Base-by-base conservation (phyloP, 2,888 invertebrate genomes). In the Megamerina dolium region DNA sequence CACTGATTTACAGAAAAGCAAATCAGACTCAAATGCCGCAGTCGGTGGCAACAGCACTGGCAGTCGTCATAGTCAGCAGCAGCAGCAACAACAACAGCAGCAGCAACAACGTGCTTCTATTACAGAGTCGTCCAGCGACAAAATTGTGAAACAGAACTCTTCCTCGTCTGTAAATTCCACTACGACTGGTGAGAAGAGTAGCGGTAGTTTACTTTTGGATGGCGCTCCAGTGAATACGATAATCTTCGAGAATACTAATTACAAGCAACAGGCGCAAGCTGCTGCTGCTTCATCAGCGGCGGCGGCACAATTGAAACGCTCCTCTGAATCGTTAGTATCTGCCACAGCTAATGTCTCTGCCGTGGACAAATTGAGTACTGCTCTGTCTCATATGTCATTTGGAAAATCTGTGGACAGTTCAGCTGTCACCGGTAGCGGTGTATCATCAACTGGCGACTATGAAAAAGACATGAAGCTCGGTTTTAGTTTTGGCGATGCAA, bases 221-320 rank as follows among this genome's bases (percentile, higher is more conserved):
- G 85, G 85, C 5, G 82, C 87, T 0, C 87, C 88, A 2, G 87
- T 89, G 16, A 86, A 87, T 63, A 90, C 90, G 0, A 85, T 92
- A 40, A 90, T 92, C 52, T 91, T 92, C 64, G 91, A 92, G 64
- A 92, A 92, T 66, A 91, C 90, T 2, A 91, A 91, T 68, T 90
- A 85, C 66, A 89, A 89, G 66, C 82, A 80, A 43, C 63, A 62
- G 38, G 58, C 57, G 37, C 60, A 60, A 49, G 51, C 51, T 10
- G 48, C 56, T 48, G 52, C 51, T 40, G 45, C 10, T 40, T 35
- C 16, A 42, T 38, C 43, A 10, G 21, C 32, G 13, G 14, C 32
- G 12, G n/a, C n/a, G 13, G 48, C 54, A 6, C 56, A 57, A 38
- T 41, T 56, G 8, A 57, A 58, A 43, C 55, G 53, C 27, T 50